Percentiles rank a stretch among this genome's conserved stretches.
phyloP scores from a whole-genome alignment of 2,888 invertebrate genomes.

The Celastrina argiolus region DNA sequence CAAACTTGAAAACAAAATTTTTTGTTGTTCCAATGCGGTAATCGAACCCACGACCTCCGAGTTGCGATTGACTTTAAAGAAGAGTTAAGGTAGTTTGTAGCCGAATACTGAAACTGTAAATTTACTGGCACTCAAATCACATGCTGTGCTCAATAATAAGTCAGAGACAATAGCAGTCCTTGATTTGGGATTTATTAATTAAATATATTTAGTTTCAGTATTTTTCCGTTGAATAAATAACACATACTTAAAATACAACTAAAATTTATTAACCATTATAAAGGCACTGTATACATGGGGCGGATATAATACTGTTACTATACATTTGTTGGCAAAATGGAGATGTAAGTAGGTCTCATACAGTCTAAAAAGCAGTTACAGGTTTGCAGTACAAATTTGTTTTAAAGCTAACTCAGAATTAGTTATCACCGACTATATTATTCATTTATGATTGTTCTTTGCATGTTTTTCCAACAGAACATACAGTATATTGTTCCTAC shows the following conservation, averaged over 20 bases:
- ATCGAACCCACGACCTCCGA: no score
- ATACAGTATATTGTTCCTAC: neutral
- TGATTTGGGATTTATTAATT: no score
- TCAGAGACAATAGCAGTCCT: no score
- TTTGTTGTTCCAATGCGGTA: no score
- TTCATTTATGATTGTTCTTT: neutral
- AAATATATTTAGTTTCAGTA: no score
- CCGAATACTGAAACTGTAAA: no score
- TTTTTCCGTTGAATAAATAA: neutral
- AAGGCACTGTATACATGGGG: constrained; percentile 61
- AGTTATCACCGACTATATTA: neutral
- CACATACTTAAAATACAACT: constrained; percentile 29
- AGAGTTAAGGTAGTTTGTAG: no score
- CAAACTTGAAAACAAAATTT: no score
- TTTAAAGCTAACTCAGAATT: neutral
- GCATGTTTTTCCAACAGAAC: neutral
- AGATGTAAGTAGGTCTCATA: neutral
- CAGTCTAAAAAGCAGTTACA: neutral
- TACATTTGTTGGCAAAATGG: constrained; percentile 24
- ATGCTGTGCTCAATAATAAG: no score
- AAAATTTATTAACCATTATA: constrained; percentile 63
- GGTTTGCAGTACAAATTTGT: neutral
- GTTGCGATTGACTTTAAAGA: no score
- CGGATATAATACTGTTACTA: constrained; percentile 53
- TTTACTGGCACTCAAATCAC: no score